Conservation (phyloP, 2,797 vertebrate species). For the Carduelis carduelis region DNA sequence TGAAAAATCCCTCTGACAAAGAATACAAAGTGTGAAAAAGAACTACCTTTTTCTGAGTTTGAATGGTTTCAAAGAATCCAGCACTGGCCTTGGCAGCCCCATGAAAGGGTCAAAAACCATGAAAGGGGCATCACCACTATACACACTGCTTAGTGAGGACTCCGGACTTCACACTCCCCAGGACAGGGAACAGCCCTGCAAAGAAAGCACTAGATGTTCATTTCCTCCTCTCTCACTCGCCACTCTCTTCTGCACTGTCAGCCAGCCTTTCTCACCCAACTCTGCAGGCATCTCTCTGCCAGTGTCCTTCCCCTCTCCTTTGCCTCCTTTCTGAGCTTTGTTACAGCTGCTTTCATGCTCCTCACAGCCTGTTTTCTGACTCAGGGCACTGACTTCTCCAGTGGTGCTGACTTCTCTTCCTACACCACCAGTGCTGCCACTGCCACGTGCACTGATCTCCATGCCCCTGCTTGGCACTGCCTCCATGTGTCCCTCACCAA, state of each 20-base stretch:
- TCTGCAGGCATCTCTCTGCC: not conserved
- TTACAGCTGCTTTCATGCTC: not conserved
- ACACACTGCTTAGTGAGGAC: not conserved
- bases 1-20: constrained; percentile 14
- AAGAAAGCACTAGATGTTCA: not conserved
- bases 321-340: not conserved
- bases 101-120: not conserved
- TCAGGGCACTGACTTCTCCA: not conserved
- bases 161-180: rapidly evolving
- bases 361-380: not conserved
- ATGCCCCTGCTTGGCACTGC: not conserved
- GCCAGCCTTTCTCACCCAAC: not conserved
- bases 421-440: not conserved
- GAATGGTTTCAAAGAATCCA: not conserved
- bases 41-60: not conserved
- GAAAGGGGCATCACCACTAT: not conserved
- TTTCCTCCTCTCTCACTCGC: not conserved
- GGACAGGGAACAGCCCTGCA: rapidly evolving
- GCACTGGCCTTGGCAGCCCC: not conserved
- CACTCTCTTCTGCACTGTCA: not conserved
- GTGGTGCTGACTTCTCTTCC: not conserved
- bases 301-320: not conserved
- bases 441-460: not conserved
- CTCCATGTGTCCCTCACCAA: not conserved
- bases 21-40: not conserved